Percentiles rank a stretch among this genome's conserved stretches.
Conservation (phyloP, 1,140 invertebrate genomes). For the Apocrypta bakeri region DNA sequence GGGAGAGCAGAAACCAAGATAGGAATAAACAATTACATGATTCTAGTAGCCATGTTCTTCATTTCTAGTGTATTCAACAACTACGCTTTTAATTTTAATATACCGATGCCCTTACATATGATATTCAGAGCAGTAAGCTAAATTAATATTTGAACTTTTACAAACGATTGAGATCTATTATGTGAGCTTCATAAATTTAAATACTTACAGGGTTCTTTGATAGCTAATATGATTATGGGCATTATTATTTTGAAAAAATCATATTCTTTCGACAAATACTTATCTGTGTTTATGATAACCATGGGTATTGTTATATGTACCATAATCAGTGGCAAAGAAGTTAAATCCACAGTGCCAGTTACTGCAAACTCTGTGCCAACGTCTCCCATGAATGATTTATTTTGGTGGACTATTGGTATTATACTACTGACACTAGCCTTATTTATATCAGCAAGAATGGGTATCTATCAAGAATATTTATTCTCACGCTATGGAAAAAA, state of each 20-base stretch:
- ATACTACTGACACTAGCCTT: conserved; percentile 89
- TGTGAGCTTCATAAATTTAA: not conserved
- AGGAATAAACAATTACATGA: conserved; percentile 86
- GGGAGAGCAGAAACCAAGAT: conserved; percentile 85
- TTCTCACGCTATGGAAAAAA: conserved; percentile 93
- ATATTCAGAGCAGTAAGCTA: conserved; percentile 94
- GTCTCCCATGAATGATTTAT: conserved; percentile 76
- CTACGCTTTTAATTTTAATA: conserved; percentile 97
- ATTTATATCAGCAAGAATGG: conserved; percentile 95
- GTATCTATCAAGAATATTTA: conserved; percentile 95
- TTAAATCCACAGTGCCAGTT: conserved; percentile 69
- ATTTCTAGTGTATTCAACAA: conserved; percentile 95
- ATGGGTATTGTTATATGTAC: conserved; percentile 94
- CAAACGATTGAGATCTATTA: not conserved
- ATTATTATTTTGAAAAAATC: conserved; percentile 91
- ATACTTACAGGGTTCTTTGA: conserved; percentile 88
- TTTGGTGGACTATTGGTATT: conserved; percentile 92
- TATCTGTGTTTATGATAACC: conserved; percentile 95
- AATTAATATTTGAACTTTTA: not conserved
- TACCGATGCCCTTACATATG: conserved; percentile 98
- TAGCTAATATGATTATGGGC: conserved; percentile 97
- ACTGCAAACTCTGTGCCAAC: conserved; percentile 59
- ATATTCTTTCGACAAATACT: conserved; percentile 90
- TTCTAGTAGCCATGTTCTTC: conserved; percentile 94
- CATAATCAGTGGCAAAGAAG: conserved; percentile 86